Evolutionary conservation across 2,888 invertebrate genomes (phyloP).

Genomic region (Deroplatys truncata): DNA sequence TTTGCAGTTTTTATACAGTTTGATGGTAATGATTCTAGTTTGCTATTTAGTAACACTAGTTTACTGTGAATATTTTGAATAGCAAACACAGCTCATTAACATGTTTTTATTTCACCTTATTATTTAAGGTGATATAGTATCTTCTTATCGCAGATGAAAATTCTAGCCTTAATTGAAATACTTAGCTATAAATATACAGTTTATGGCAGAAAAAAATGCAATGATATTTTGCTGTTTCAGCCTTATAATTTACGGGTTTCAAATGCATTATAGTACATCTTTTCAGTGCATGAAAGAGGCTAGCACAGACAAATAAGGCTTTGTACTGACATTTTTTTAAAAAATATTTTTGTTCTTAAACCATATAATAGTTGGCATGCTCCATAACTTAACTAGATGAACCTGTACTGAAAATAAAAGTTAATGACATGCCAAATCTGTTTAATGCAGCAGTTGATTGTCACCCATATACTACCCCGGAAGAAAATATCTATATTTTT

Average conservation of each 20-base stretch:
- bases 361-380: background rate
- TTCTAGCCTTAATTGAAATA: background rate
- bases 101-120: background rate
- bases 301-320: no score
- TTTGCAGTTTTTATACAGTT: background rate
- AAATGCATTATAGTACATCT: background rate
- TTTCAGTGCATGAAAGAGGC: background rate
- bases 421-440: background rate
- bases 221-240: background rate
- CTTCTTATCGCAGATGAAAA: background rate
- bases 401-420: background rate
- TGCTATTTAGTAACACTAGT: background rate
- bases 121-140: background rate
- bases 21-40: background rate
- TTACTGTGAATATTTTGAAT: background rate
- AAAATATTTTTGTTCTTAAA: background rate
- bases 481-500: no score
- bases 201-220: background rate
- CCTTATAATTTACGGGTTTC: background rate
- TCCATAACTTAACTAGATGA: background rate
- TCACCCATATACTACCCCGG: no score
- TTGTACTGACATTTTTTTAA: no score
- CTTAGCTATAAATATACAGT: background rate
- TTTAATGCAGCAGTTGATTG: no score
- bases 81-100: background rate